Evolutionary conservation across 2,888 invertebrate genomes (phyloP).

Genomic region (Aromia moschata): DNA sequence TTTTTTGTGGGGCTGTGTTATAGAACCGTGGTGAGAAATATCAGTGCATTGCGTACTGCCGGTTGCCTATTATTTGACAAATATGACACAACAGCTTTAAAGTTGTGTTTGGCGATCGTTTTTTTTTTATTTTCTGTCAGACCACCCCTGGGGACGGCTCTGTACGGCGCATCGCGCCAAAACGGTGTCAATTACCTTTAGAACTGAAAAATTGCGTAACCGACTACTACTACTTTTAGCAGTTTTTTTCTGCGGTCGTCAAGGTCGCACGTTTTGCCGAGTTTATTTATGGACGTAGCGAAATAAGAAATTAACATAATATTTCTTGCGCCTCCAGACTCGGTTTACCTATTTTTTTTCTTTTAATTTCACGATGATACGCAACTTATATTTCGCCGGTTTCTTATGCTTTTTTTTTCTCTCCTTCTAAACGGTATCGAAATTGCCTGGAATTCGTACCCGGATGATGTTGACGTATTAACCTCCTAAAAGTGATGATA

Average conservation of each 20-base stretch:
- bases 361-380: not conserved
- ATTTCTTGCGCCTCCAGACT: conserved; percentile 9
- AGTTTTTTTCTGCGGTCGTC: conserved; percentile 1
- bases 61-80: too few species aligned
- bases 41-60: too few species aligned
- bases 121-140: too few species aligned
- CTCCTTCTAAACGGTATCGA: not conserved
- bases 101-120: too few species aligned
- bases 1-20: too few species aligned
- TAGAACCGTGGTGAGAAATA: too few species aligned
- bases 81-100: too few species aligned
- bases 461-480: not conserved
- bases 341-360: not conserved
- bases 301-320: conserved; percentile 13
- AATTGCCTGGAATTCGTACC: not conserved
- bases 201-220: conserved; percentile 20
- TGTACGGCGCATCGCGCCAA: not conserved
- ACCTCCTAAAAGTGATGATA: not conserved
- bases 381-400: not conserved
- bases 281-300: conserved; percentile 13
- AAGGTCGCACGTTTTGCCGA: conserved; percentile 14
- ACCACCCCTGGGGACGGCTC: not conserved
- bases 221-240: not conserved
- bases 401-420: not conserved
- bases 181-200: conserved; percentile 14